phyloP scores from a whole-genome alignment of 2,113 vertebrate species.

The Campylomormyrus tamandua region DNA sequence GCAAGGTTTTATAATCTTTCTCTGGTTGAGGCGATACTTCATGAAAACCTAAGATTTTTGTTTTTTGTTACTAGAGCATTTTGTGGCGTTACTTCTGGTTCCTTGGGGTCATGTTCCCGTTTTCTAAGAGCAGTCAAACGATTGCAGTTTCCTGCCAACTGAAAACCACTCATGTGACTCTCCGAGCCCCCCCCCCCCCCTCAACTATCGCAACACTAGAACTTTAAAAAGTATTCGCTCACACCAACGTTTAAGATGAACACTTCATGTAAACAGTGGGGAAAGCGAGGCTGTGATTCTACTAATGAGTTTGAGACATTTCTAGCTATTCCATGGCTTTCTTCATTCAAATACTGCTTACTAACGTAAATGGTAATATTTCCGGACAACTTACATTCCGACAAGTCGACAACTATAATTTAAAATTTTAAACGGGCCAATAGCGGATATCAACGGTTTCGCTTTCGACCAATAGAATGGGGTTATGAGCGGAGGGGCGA shows the following conservation, averaged over 20 bases:
- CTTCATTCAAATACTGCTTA: background rate
- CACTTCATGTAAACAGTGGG: background rate
- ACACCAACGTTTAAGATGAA: background rate
- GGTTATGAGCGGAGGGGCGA: background rate
- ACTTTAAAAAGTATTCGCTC: background rate
- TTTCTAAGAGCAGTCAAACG: background rate
- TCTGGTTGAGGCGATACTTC: background rate
- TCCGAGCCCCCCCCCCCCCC: background rate
- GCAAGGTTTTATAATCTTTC: background rate
- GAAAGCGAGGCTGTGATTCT: background rate
- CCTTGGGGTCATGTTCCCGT: background rate
- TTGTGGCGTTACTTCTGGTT: background rate
- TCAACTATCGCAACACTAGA: background rate
- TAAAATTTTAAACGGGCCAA: background rate
- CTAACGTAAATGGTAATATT: background rate
- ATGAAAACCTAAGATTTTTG: background rate
- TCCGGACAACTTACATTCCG: background rate
- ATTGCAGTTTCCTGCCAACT: background rate
- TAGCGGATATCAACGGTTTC: background rate
- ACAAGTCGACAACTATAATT: background rate
- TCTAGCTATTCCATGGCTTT: background rate
- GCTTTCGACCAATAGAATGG: background rate
- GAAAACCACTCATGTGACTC: background rate
- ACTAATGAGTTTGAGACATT: background rate
- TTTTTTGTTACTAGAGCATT: background rate